Evolutionary conservation across 2,113 vertebrate genomes (phyloP).

Genomic region (Potamarius usumacintae): DNA sequence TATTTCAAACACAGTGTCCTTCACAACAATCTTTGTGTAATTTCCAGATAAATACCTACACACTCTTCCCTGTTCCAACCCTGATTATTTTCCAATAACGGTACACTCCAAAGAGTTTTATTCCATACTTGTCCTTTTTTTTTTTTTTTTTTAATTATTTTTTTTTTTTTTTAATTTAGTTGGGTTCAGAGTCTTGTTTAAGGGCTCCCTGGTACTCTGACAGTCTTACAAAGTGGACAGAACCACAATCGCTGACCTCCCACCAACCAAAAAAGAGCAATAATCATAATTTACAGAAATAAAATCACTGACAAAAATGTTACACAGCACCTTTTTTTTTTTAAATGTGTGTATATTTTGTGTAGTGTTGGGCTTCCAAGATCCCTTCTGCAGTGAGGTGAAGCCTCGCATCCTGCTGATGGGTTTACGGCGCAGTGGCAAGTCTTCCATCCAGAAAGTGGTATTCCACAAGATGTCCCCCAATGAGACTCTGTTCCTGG

Average conservation of each 20-base stretch:
- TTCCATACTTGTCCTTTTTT: neutral
- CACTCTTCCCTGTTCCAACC: neutral
- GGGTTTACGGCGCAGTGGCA: conserved; percentile 90
- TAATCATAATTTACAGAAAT: neutral
- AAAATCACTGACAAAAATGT: too few relatives aligned
- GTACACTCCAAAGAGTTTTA: neutral
- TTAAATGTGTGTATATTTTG: conserved; percentile 17
- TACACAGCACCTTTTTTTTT: neutral
- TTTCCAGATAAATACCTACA: too few relatives aligned
- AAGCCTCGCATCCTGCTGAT: conserved; percentile 94
- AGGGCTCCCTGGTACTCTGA: neutral
- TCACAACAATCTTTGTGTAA: neutral
- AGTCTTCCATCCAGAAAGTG: conserved; percentile 96
- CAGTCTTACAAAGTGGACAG: neutral
- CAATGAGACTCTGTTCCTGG: conserved; percentile 95
- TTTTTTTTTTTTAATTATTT: too few relatives aligned
- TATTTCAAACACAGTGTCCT: too few relatives aligned
- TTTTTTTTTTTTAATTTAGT: neutral
- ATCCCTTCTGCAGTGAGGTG: conserved; percentile 86
- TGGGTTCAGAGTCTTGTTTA: neutral
- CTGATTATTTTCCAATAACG: neutral
- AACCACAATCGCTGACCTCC: neutral
- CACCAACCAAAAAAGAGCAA: neutral
- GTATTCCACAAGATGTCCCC: conserved; percentile 99
- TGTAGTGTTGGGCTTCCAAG: conserved; percentile 83